phyloP scores from a whole-genome alignment of 2,113 vertebrate species.

The Onychorhynchus coronatus region DNA sequence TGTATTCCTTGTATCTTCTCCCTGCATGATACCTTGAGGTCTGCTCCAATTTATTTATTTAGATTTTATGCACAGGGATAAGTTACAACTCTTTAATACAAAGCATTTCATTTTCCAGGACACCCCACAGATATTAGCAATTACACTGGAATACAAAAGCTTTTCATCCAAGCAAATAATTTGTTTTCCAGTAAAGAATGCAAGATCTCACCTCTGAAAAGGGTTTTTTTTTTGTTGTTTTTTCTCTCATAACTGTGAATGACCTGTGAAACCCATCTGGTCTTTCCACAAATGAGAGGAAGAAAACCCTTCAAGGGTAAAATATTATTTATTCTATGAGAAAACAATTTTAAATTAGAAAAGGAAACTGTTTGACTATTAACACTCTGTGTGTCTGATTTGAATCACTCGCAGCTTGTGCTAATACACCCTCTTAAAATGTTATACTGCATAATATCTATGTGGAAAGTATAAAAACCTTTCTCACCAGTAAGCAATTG shows the following conservation, averaged over 20 bases:
- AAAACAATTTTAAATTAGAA: conserved; percentile 72
- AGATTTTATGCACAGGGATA: conserved; percentile 71
- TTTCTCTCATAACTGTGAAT: conserved; percentile 70
- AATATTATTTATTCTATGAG: conserved; percentile 69
- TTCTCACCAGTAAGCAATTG: conserved; percentile 61
- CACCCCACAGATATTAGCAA: conserved; percentile 72
- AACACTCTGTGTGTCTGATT: conserved; percentile 53
- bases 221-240: neutral
- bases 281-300: conserved; percentile 66
- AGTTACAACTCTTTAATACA: conserved; percentile 70
- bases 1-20: conserved; percentile 27
- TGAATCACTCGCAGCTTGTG: conserved; percentile 56
- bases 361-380: conserved; percentile 59
- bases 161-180: conserved; percentile 76
- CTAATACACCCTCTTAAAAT: conserved; percentile 62
- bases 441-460: conserved; percentile 56
- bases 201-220: conserved; percentile 62
- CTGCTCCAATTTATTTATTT: conserved; percentile 69
- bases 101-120: conserved; percentile 73
- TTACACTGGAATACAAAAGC: conserved; percentile 70
- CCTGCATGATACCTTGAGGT: conserved; percentile 42
- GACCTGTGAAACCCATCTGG: conserved; percentile 67
- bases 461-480: conserved; percentile 56
- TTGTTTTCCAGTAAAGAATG: conserved; percentile 69
- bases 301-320: conserved; percentile 67